Conservation (phyloP, 1,140 invertebrate species). For the Helicorthomorpha holstii region DNA sequence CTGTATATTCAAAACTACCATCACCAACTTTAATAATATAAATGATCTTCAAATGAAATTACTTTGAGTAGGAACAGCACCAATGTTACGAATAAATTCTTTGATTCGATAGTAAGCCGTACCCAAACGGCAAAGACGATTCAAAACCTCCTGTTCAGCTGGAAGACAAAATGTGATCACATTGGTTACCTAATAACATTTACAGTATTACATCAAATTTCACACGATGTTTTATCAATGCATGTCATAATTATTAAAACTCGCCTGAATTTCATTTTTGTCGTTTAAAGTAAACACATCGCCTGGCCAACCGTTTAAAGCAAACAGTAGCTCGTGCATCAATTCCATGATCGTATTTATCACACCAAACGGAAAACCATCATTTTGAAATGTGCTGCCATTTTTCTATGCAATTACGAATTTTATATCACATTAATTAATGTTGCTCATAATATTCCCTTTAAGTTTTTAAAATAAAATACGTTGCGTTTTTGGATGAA, state of each 20-base stretch:
- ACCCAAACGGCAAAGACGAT: neutral
- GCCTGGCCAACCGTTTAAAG: constrained; percentile 1
- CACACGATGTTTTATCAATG: neutral
- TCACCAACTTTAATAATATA: no score
- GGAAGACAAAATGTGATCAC: constrained; percentile 3
- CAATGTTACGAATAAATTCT: no score
- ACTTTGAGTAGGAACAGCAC: no score
- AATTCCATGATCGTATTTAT: neutral
- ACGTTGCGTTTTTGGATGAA: no score
- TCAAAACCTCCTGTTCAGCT: neutral
- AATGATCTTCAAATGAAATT: no score
- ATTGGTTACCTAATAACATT: neutral
- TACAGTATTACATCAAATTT: neutral
- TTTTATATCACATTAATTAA: no score
- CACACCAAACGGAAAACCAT: no score
- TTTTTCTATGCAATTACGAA: no score
- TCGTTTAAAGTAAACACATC: neutral
- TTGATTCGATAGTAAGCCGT: neutral
- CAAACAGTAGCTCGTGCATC: constrained; percentile 3
- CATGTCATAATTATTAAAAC: neutral
- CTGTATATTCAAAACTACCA: no score
- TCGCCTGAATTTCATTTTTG: neutral
- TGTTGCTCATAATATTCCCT: no score
- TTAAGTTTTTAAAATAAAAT: no score
- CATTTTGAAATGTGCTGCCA: no score